These are phyloP conservation scores for Halichoeres trimaculatus DNA, from an alignment of 2,113 vertebrate species.

Conservation along the genomic window DNA sequence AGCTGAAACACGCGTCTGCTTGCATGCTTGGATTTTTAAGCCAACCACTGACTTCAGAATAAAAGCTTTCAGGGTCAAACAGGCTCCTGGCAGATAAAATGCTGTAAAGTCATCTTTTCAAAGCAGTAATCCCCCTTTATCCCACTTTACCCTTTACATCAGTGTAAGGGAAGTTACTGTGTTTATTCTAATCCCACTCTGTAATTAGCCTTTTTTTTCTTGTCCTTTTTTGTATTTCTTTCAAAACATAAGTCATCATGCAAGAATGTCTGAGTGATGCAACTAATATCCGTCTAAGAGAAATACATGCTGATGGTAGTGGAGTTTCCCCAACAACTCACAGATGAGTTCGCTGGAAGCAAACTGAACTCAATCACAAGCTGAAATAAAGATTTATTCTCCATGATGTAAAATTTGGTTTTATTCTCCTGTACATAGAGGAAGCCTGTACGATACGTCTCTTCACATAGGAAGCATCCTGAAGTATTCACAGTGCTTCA, in stretches of 20 bases:
- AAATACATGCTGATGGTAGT: constrained; percentile 44
- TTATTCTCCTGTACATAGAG: constrained; percentile 16
- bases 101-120: constrained; percentile 5
- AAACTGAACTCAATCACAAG: constrained; percentile 48
- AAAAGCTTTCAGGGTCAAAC: constrained; percentile 23
- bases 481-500: too few relatives aligned
- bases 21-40: not conserved
- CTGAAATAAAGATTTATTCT: constrained; percentile 49
- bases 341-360: constrained; percentile 43
- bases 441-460: too few relatives aligned
- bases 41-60: constrained; percentile 11
- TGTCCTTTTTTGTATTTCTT: constrained; percentile 25
- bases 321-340: constrained; percentile 29
- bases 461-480: too few relatives aligned
- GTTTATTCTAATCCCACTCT: constrained; percentile 54
- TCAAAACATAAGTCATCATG: constrained; percentile 54
- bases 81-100: constrained; percentile 5
- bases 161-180: constrained; percentile 24
- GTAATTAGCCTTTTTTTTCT: constrained; percentile 43
- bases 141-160: constrained; percentile 21
- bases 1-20: not conserved
- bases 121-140: constrained; percentile 3
- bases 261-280: constrained; percentile 70
- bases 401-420: constrained; percentile 54
- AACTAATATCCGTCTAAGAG: constrained; percentile 58